Evolutionary conservation across 1,140 invertebrate species (phyloP), one percentile per base, ranked within the genome.

Genomic region (Microplitis mediator): DNA sequence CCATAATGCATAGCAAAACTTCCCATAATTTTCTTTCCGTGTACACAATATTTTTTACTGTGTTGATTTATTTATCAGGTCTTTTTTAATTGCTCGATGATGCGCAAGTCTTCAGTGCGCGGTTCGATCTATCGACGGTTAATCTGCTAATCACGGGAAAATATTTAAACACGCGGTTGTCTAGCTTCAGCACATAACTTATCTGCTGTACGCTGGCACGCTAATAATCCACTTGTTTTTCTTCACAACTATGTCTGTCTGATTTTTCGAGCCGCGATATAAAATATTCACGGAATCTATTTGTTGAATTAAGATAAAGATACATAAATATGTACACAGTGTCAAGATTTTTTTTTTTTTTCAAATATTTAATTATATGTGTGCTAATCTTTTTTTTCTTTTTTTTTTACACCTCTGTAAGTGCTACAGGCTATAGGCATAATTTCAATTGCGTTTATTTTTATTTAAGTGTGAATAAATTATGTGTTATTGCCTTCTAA

Each of bases 71-170:
- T 23, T 23, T 23, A 23, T 23, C 23, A 1, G 23, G 23, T 2
- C 0, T 0, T 0, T 23, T 23, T 23, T 23, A 23, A 23, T 23
- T 23, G 23, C 23, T 23, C 23, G 23, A 23, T 23, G 23, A 23
- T 50, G 45, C 58, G 60, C 23, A 31, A 35, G 34, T 11, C 14
- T 32, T 36, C 5, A 62, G 4, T 52, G 14, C 36, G 58, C 60
- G 3, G 56, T 70, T 68, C 74, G 75, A 73, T 73, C 74, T 83
- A 81, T 83, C 81, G 80, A 83, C 80, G 75, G 72, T 1, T 23
- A 23, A 83, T 83, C 77, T 79, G 75, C 74, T 73, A 76, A 71
- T 39, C 23, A 45, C 31, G 9, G 60, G 63, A 54, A 54, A 71
- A 71, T 35, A 65, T 65, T 9, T 45, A 45, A 45, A 5, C 11